Evolutionary conservation across 2,888 invertebrate genomes (phyloP), one percentile per base, ranked within the genome.

Genomic region (Cacoxenus indagator): DNA sequence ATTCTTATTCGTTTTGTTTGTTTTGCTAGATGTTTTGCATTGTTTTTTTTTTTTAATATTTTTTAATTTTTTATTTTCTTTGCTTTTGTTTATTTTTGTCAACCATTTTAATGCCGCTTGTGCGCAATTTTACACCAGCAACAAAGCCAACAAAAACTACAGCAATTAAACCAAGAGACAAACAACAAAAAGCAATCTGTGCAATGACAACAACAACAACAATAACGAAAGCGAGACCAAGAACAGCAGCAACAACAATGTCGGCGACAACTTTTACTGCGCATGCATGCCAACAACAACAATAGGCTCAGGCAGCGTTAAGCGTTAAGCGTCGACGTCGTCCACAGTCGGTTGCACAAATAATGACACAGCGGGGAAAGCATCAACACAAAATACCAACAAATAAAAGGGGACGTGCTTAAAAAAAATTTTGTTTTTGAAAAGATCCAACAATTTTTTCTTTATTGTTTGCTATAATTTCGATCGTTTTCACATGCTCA

Each of bases 241-340:
- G n/a, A 48, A 48, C 4, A 19, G 11, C 51, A 51, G 22, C 51
- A 51, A 17, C 51, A 51, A 51, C 51, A 51, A 51, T 22, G 22
- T 6, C 75, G 78, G 83, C 80, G 79, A 73, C 82, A 79, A 83
- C 72, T 81, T 80, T 77, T 8, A 77, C 82, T 37, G 80, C 80
- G 77, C 80, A 81, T 82, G 83, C 82, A 82, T 79, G 80, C 51
- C 45, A 43, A 43, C 11, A 51, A 51, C 17, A 51, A 22, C 51
- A 22, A 48, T 48, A 19, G 22, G 51, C 17, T 17, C 22, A 19
- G 17, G 51, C 51, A 17, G 1, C 51, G 19, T 9, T 22, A 51
- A 19, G 11, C 19, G 19, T 19, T 51, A 17, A 51, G 4, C 22
- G 9, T 51, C 22, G 19, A 4, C 51, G 22, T 19, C 51, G 8